A percentile compares a stretch with the other conserved stretches of the same genome.
Conservation (phyloP, 2,797 vertebrate genomes). For the Fratercula arctica region DNA sequence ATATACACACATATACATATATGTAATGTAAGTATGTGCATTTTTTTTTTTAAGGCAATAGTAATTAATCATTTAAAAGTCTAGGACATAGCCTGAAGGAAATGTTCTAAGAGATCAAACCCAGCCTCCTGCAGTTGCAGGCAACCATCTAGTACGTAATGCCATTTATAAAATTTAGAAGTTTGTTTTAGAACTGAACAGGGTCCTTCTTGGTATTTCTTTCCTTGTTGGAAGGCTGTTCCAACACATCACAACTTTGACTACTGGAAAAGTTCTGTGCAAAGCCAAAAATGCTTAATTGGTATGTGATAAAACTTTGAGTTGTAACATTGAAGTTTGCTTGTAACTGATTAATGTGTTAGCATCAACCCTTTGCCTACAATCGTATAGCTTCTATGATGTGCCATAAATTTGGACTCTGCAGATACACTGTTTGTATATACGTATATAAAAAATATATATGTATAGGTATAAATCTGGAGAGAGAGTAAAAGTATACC, state of each 20-base stretch:
- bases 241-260: not conserved
- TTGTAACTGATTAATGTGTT: not conserved
- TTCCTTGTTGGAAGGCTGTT: not conserved
- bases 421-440: not conserved
- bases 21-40: not conserved
- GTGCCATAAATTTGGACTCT: not conserved
- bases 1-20: no score
- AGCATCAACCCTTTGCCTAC: not conserved
- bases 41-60: not conserved
- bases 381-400: fast-evolving
- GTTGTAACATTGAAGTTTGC: not conserved
- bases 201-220: not conserved
- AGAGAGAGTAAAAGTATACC: not conserved
- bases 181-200: not conserved
- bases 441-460: not conserved
- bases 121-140: not conserved
- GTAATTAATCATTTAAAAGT: not conserved
- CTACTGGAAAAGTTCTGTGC: not conserved
- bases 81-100: not conserved
- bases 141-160: not conserved
- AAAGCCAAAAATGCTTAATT: not conserved
- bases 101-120: not conserved
- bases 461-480: not conserved
- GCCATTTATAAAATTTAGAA: not conserved
- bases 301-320: not conserved